Percentiles rank a stretch among this genome's conserved stretches.
phyloP scores from a whole-genome alignment of 2,888 invertebrate species.

The Lasioglossum malachurum region DNA sequence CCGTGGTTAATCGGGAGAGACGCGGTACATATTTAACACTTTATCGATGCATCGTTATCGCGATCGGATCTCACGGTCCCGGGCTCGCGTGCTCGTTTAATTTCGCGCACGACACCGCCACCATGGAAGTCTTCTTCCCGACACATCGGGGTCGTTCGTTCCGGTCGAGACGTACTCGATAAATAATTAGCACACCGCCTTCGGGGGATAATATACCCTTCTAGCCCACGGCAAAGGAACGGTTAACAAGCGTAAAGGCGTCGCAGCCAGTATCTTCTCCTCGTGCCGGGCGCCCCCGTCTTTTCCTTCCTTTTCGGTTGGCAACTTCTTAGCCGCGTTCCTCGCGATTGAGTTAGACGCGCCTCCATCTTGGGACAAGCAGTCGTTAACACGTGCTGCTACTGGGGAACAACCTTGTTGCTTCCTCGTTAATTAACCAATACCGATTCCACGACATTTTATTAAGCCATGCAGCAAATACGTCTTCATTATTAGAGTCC shows the following conservation, averaged over 20 bases:
- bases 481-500: background rate
- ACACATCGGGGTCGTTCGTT: conserved; percentile 55
- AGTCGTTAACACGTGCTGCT: conserved; percentile 62
- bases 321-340: conserved; percentile 67
- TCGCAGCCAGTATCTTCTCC: conserved; percentile 46
- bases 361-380: conserved; percentile 29
- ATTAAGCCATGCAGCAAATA: background rate
- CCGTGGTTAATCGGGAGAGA: conserved; percentile 11
- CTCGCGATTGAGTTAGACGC: conserved; percentile 70
- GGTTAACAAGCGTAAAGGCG: conserved; percentile 72
- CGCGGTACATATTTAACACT: conserved; percentile 46
- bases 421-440: conserved; percentile 9
- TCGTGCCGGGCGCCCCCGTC: conserved; percentile 1
- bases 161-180: conserved; percentile 60
- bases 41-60: conserved; percentile 60
- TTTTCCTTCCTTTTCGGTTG: conserved; percentile 44
- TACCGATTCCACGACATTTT: background rate
- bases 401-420: conserved; percentile 27
- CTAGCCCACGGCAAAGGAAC: conserved; percentile 44
- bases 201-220: conserved; percentile 53
- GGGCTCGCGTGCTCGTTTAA: conserved; percentile 48
- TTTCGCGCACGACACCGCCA: conserved; percentile 50
- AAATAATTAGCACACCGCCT: conserved; percentile 68
- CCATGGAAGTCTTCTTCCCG: conserved; percentile 40
- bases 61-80: conserved; percentile 59